Percentiles rank a stretch among this genome's conserved stretches.
These are phyloP conservation scores for Meiosimyza platycephala DNA, from an alignment of 2,888 invertebrate species.

Conservation along the genomic window DNA sequence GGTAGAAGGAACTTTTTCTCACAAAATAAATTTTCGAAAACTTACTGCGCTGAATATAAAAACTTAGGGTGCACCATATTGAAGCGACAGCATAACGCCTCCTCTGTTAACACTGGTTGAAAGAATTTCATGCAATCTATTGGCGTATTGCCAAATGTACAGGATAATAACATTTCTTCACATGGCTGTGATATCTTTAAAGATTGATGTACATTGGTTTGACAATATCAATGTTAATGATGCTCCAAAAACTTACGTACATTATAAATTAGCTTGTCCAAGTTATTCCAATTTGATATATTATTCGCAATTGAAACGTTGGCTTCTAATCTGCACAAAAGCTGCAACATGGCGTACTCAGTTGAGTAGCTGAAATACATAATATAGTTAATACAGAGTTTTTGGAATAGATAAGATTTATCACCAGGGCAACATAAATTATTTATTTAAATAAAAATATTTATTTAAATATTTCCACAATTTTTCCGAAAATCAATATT, in stretches of 20 bases:
- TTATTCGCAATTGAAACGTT: conserved; percentile 24
- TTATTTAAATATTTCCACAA: too few relatives aligned
- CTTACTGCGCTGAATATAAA: conserved; percentile 35
- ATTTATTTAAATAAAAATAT: too few relatives aligned
- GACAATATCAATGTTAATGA: too few relatives aligned
- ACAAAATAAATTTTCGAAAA: neutral
- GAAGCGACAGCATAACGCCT: conserved; percentile 84
- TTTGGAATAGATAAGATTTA: too few relatives aligned
- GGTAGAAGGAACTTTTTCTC: neutral
- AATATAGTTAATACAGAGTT: neutral
- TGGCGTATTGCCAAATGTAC: conserved; percentile 74
- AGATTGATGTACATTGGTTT: too few relatives aligned
- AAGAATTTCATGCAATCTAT: conserved; percentile 74
- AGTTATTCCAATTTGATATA: too few relatives aligned
- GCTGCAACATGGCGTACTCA: conserved; percentile 37
- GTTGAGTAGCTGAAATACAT: conserved; percentile 33
- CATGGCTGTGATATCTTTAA: conserved; percentile 72
- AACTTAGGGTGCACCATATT: conserved; percentile 74
- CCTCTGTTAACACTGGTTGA: conserved; percentile 80
- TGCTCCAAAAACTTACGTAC: too few relatives aligned
- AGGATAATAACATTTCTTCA: conserved; percentile 75
- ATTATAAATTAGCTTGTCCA: too few relatives aligned
- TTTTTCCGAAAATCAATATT: too few relatives aligned
- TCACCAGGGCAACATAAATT: too few relatives aligned
- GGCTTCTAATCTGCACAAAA: conserved; percentile 36